Evolutionary conservation across 2,113 vertebrate genomes (phyloP), one percentile per base, ranked within the genome.

Genomic region (Prunella himalayana): DNA sequence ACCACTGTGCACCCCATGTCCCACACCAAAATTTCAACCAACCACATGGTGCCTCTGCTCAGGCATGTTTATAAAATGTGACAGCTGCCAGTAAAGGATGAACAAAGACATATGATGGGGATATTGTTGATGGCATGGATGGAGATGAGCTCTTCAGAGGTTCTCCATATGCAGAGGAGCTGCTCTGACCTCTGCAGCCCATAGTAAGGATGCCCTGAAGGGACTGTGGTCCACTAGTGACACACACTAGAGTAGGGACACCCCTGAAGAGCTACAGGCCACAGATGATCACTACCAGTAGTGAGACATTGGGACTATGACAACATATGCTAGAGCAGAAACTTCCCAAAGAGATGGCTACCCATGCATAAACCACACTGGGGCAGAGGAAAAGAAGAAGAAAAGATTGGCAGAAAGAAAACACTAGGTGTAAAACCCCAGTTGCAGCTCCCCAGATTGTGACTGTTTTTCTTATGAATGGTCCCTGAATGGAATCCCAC

Each of bases 71-170:
- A 37, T 39, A 68, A 78, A 53, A 31, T 45, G n/a, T 18, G 17
- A 23, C 35, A 33, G 16, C 30, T 39, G 6, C 30, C 56, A 57
- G 25, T 13, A 49, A 57, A 60, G 7, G 2, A 82, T 37, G 20
- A 72, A 60, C 11, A 41, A 15, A 53, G 30, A 49, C 17, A 19
- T 9, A 10, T 11, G 3, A 44, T 3, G 1, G 18, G 15, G 15
- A 47, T 37, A 33, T 10, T 0, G 0, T 3, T 54, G 56, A 47
- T 25, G 33, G 27, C 18, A n/a, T 13, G 50, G 9, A 24, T 9
- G 25, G 45, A 89, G 13, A 33, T 25, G 18, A 13, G 22, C 16
- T 69, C 10, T 44, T 79, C 49, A 50, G 33, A 72, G 35, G 15
- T 20, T 61, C 33, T 77, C 45, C 33, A 37, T 5, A 17, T 8